These are phyloP conservation scores for Pholis gunnellus DNA, from an alignment of 2,113 vertebrate species.

Conservation along the genomic window DNA sequence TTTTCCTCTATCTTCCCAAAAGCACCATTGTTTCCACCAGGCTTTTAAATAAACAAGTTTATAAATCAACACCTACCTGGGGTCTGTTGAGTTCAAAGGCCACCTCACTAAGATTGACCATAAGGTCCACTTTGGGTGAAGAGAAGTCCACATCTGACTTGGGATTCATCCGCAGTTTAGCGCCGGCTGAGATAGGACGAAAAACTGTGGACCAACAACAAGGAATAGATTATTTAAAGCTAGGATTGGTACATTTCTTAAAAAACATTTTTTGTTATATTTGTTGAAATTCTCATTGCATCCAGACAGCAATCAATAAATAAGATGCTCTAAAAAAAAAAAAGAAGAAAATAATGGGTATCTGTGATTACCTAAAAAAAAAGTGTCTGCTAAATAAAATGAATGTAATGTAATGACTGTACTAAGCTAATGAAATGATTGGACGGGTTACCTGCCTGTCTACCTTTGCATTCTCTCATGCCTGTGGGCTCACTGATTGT, in stretches of 20 bases:
- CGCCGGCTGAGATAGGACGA: conserved; percentile 93
- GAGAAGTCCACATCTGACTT: conserved; percentile 95
- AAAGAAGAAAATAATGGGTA: background rate
- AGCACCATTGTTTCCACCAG: background rate
- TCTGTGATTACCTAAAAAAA: background rate
- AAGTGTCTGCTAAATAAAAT: too few relatives aligned
- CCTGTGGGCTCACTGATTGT: background rate
- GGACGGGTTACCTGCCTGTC: background rate
- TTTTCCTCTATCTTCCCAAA: background rate
- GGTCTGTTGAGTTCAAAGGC: conserved; percentile 93
- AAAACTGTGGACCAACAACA: conserved; percentile 85
- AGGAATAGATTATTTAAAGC: background rate
- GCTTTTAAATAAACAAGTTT: background rate
- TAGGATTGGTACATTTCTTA: background rate
- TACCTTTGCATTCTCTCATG: background rate
- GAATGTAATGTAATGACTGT: too few relatives aligned
- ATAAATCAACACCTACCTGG: conserved; percentile 85
- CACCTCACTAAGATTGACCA: conserved; percentile 92
- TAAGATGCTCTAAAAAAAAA: background rate
- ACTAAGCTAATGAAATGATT: background rate
- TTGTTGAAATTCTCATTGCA: background rate
- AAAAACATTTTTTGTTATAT: background rate
- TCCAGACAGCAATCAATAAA: background rate
- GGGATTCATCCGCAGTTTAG: conserved; percentile 97
- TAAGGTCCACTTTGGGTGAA: conserved; percentile 92